Conservation (phyloP, 2,113 vertebrate species). For the Clinocottus analis region DNA sequence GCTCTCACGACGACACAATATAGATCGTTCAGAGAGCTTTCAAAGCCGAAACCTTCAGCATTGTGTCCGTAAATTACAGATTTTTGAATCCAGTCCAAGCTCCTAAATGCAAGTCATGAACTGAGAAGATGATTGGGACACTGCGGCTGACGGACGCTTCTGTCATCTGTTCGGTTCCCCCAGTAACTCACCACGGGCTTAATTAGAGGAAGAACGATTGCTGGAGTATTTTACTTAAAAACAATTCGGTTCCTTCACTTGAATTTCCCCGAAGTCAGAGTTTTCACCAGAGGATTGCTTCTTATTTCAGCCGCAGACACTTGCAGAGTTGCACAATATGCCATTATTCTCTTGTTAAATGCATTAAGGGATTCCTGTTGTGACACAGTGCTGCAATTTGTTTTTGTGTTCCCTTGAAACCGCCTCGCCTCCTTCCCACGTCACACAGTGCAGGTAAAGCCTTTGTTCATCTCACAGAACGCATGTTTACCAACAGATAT, state of each 20-base stretch:
- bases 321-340: constrained; percentile 2
- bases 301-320: constrained; percentile 23
- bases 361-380: constrained; percentile 11
- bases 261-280: constrained; percentile 24
- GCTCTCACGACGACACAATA: neutral
- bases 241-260: constrained; percentile 25
- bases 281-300: constrained; percentile 24
- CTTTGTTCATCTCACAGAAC: constrained; percentile 1
- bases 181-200: constrained; percentile 36
- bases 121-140: neutral
- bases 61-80: neutral
- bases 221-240: constrained; percentile 36
- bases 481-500: neutral
- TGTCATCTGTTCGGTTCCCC: constrained; percentile 10
- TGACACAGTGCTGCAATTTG: neutral
- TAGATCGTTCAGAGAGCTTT: neutral
- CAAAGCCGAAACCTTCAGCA: neutral
- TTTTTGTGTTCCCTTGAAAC: constrained; percentile 4
- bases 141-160: neutral
- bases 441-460: constrained; percentile 1
- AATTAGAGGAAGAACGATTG: constrained; percentile 46
- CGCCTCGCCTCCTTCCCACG: neutral
- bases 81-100: neutral
- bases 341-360: constrained; percentile 35
- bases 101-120: constrained; percentile 1